A percentile compares a stretch with the other conserved stretches of the same genome.
Evolutionary conservation across 2,888 invertebrate genomes (phyloP).

Genomic region (Actias luna): DNA sequence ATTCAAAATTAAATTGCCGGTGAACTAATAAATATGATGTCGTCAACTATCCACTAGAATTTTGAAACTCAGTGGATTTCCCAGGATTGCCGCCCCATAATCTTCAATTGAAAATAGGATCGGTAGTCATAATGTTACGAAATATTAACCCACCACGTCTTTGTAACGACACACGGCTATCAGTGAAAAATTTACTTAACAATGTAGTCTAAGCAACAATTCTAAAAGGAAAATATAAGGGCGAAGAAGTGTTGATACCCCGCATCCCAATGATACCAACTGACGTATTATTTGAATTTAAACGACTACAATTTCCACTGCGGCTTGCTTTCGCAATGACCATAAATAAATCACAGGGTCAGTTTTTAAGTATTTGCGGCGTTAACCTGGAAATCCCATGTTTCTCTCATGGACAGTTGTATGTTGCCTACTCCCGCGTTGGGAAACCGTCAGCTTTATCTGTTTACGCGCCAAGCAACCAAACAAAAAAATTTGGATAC

Average conservation of each 20-base stretch:
- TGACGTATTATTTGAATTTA: constrained; percentile 43
- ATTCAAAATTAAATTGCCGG: not conserved
- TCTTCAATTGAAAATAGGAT: too few species aligned
- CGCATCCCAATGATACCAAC: constrained; percentile 47
- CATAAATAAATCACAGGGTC: constrained; percentile 53
- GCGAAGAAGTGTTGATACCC: constrained; percentile 34
- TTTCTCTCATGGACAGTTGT: constrained; percentile 49
- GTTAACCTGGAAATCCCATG: constrained; percentile 42
- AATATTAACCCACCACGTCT: too few species aligned
- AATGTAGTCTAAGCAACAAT: not conserved
- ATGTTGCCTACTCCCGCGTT: constrained; percentile 40
- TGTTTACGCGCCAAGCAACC: not conserved
- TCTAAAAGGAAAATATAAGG: constrained; percentile 24
- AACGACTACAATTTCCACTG: constrained; percentile 45
- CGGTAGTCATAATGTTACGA: too few species aligned
- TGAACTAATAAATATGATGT: constrained; percentile 22
- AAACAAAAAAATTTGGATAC: too few species aligned
- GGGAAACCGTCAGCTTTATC: not conserved
- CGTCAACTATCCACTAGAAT: too few species aligned
- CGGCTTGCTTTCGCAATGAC: constrained; percentile 43
- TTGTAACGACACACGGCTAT: too few species aligned
- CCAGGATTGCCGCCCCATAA: too few species aligned
- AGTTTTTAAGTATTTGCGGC: constrained; percentile 42
- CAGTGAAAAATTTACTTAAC: not conserved
- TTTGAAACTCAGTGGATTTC: too few species aligned